Evolutionary conservation across 2,113 vertebrate genomes (phyloP), one percentile per base, ranked within the genome.

Genomic region (Hemichromis elongatus): DNA sequence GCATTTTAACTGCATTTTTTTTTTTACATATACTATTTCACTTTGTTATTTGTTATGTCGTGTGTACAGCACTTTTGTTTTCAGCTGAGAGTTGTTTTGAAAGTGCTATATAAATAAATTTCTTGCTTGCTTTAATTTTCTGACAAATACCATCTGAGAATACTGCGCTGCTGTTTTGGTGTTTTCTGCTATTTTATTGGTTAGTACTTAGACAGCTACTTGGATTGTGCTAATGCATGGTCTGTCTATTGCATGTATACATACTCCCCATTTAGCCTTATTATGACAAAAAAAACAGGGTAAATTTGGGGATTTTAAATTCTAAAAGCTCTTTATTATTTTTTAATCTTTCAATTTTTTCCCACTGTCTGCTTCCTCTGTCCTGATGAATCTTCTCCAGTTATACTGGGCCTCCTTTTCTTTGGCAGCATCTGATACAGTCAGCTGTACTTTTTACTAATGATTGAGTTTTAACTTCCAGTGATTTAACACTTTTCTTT

Each of bases 401-500:
- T 24, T 14, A 40, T 3, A 24, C 61, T 24, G 35, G 35, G 12
- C 35, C 14, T 68, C 59, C 33, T 13, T 3, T 61, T 61, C 33
- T 37, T 37, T 63, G 35, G 8, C 0, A 30, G 14, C 28, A 59
- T 18, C 56, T 59, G 14, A 10, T 59, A 18, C 8, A 0, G 8
- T 33, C 26, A 59, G 56, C 63, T 42, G 12, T 42, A 0, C 35
- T 9, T 68, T 68, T 68, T 9, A 13, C 7, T 42, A 42, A 2
- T 68, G 4, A 42, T 16, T 9, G 12, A 42, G 12, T 42, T 68
- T 68, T 24, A 14, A 7, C 19, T 66, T 66, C 33, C 19, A 66
- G 19, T 66, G 1, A 68, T 68, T 66, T 66, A 5, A 68, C 35
- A 9, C 35, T 68, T 68, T 68, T 40, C 61, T 42, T 14, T 24